Conservation (phyloP, 2,113 vertebrate species). For the Arvicanthis niloticus region DNA sequence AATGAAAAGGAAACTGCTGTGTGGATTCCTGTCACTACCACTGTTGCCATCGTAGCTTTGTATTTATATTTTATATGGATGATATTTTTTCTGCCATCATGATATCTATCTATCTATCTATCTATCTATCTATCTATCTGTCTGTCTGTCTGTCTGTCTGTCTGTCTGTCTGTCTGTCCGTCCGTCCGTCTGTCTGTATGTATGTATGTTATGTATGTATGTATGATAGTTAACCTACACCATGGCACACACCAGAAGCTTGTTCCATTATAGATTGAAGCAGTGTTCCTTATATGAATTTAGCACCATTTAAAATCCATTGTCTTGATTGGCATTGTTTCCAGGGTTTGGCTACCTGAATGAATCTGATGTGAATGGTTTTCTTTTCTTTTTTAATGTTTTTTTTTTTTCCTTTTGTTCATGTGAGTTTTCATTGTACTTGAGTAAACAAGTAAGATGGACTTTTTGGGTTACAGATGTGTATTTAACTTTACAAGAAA, state of each 20-base stretch:
- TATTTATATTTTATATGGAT: background rate
- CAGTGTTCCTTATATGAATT: background rate
- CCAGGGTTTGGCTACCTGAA: background rate
- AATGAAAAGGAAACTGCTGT: background rate
- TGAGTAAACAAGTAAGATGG: background rate
- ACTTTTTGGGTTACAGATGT: slow-evolving; percentile 51
- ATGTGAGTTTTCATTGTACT: slow-evolving; percentile 45
- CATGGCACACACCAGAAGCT: background rate
- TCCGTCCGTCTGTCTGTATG: background rate
- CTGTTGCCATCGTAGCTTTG: background rate
- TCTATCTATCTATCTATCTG: no score
- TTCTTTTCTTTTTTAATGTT: no score
- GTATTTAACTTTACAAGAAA: slow-evolving; percentile 31
- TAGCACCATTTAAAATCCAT: background rate
- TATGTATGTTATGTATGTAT: no score
- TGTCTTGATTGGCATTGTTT: background rate
- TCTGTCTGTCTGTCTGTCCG: no score
- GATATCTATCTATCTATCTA: background rate
- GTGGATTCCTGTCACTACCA: background rate
- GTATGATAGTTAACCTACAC: background rate
- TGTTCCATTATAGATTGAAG: slow-evolving; percentile 15
- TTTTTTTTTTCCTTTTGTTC: slow-evolving; percentile 25
- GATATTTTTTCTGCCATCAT: background rate
- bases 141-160: no score
- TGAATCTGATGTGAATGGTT: slow-evolving; percentile 38